These are phyloP conservation scores for Neoscelio sp. DNA, from an alignment of 2,888 invertebrate genomes.

Conservation along the genomic window DNA sequence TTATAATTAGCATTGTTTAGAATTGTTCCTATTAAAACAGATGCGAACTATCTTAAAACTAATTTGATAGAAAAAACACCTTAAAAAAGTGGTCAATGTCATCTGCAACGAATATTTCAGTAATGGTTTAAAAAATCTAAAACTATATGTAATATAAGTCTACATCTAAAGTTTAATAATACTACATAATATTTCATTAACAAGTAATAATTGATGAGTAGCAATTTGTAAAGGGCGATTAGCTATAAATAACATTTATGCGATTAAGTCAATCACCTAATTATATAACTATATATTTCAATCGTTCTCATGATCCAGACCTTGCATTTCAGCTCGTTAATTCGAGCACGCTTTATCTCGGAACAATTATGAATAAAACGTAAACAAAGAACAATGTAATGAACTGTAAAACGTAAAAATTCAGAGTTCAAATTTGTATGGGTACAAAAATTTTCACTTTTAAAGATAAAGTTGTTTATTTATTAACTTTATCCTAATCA, in stretches of 20 bases:
- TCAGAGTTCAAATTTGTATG: neutral
- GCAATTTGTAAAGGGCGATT: constrained; percentile 28
- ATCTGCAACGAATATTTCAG: neutral
- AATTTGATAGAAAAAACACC: neutral
- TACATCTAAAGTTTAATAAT: constrained; percentile 15
- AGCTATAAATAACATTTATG: constrained; percentile 30
- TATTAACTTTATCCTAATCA: no score
- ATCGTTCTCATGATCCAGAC: constrained; percentile 29
- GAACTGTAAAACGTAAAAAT: no score
- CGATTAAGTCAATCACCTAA: constrained; percentile 12
- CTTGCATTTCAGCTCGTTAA: no score
- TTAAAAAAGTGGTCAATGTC: no score
- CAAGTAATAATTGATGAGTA: constrained; percentile 13
- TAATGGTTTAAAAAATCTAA: neutral
- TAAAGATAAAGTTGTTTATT: no score
- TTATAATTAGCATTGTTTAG: no score
- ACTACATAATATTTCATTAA: constrained; percentile 47
- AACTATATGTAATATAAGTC: constrained; percentile 3
- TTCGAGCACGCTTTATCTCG: no score
- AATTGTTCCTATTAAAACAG: no score
- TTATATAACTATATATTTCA: constrained; percentile 31
- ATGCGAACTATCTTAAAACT: neutral
- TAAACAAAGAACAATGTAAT: no score
- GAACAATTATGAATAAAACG: neutral
- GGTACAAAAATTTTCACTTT: no score